Evolutionary conservation across 30 jellyfish, hydroid and myxozoan genomes (phyloP).

Genomic region (Nemopilema nomurai): DNA sequence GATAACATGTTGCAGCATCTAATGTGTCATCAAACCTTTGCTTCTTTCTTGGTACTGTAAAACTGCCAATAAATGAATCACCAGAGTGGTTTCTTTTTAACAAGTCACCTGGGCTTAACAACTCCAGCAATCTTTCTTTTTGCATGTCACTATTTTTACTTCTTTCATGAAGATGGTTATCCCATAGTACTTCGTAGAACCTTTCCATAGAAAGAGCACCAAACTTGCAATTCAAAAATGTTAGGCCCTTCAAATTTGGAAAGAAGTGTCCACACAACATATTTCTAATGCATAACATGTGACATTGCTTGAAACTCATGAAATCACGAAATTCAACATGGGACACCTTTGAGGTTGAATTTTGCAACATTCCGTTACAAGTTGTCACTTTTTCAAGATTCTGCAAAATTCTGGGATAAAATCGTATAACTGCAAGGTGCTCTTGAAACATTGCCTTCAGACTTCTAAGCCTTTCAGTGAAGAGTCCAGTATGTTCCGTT

Average conservation of each 20-base stretch:
- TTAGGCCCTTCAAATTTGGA: neutral
- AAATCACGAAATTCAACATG: slow-evolving; percentile 21
- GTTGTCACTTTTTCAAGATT: neutral
- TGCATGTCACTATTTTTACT: neutral
- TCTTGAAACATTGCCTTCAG: neutral
- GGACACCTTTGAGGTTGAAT: neutral
- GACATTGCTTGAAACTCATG: neutral
- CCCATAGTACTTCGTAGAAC: neutral
- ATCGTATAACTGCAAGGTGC: slow-evolving; percentile 1
- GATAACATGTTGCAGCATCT: slow-evolving; percentile 10
- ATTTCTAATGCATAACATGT: neutral
- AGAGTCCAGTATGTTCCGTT: too few relatives aligned
- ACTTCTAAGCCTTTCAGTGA: slow-evolving; percentile 9
- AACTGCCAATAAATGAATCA: neutral
- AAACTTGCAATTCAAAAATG: slow-evolving; percentile 29
- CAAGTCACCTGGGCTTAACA: too few relatives aligned
- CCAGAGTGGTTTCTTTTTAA: neutral
- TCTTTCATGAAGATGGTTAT: neutral
- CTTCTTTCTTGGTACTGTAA: neutral
- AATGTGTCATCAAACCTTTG: neutral
- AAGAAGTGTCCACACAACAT: neutral
- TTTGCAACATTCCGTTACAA: neutral
- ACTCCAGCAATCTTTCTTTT: neutral
- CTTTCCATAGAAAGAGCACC: slow-evolving; percentile 4
- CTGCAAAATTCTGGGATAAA: slow-evolving; percentile 8